Conservation (phyloP, 2,888 invertebrate genomes). For the Hirtodrosophila confusa region DNA sequence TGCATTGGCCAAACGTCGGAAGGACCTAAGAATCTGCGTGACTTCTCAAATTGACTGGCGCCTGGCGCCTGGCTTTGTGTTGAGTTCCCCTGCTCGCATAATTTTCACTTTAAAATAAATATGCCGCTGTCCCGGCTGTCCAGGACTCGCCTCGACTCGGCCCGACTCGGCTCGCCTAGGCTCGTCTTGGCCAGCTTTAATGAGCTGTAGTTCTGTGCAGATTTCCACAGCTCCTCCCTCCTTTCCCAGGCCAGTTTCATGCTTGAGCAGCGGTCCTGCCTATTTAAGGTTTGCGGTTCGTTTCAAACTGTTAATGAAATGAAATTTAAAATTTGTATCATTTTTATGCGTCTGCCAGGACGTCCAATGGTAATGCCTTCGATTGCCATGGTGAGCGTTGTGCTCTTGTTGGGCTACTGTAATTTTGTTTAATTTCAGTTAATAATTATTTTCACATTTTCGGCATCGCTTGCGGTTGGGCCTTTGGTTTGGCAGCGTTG, state of each 20-base stretch:
- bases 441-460: constrained; percentile 79
- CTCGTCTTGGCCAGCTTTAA: constrained; percentile 50
- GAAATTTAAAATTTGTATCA: constrained; percentile 66
- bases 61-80: constrained; percentile 29
- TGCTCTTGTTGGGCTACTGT: constrained; percentile 33
- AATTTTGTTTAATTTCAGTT: constrained; percentile 78
- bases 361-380: constrained; percentile 29
- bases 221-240: constrained; percentile 40
- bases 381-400: constrained; percentile 50
- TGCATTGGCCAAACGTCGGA: constrained; percentile 46
- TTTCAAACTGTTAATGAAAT: constrained; percentile 62
- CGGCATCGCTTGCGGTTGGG: constrained; percentile 65
- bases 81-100: constrained; percentile 15
- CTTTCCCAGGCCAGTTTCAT: constrained; percentile 28
- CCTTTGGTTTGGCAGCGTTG: constrained; percentile 37
- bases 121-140: constrained; percentile 13
- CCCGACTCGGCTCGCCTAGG: neutral
- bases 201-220: constrained; percentile 70
- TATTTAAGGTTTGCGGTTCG: constrained; percentile 20
- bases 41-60: constrained; percentile 57
- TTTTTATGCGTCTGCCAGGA: constrained; percentile 22
- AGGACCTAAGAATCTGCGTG: constrained; percentile 43
- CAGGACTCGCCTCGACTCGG: constrained; percentile 4
- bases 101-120: constrained; percentile 58
- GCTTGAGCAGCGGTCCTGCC: constrained; percentile 18